Evolutionary conservation across 1,140 invertebrate species (phyloP).

Genomic region (Aporrectodea caliginosa): DNA sequence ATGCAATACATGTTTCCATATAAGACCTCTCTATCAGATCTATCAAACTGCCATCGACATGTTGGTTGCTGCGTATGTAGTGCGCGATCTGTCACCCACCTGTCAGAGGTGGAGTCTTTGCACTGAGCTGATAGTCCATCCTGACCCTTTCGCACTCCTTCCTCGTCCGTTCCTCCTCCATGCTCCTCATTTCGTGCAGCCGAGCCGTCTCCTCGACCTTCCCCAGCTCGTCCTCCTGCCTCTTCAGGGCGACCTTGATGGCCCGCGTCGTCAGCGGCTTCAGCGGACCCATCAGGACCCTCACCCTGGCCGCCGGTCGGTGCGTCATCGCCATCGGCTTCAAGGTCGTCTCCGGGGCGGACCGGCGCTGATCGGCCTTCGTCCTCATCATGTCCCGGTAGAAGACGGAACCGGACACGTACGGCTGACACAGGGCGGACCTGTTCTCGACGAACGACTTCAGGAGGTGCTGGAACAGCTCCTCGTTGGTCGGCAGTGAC

Average conservation of each 20-base stretch:
- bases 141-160: background rate
- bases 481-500: background rate
- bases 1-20: no score
- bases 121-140: background rate
- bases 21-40: no score
- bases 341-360: background rate
- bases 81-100: background rate
- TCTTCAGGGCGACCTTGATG: background rate
- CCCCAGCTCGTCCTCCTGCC: background rate
- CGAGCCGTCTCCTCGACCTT: background rate
- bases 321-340: background rate
- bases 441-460: constrained; percentile 1
- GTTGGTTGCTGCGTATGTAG: no score
- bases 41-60: no score
- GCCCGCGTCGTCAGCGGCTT: background rate
- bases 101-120: background rate
- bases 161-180: background rate
- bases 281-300: no score
- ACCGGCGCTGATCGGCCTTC: background rate
- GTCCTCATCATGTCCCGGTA: constrained; percentile 13
- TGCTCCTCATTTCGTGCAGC: background rate
- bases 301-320: background rate
- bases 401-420: background rate
- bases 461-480: constrained; percentile 14
- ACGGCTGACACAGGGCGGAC: background rate